phyloP scores from a whole-genome alignment of 2,113 vertebrate species.

The Lagopus leucura region DNA sequence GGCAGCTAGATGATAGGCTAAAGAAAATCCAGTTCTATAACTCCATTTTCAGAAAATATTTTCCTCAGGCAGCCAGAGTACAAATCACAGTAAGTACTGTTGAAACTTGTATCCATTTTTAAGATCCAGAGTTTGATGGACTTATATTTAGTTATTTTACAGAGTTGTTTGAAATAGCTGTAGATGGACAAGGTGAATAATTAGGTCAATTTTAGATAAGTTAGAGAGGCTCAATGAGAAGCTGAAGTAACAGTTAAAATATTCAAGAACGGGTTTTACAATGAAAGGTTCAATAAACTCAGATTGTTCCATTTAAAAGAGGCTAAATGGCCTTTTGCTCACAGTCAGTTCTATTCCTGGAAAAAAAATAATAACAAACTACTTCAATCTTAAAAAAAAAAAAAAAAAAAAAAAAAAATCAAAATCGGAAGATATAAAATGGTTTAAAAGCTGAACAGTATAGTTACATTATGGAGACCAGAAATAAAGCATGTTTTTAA shows the following conservation, averaged over 20 bases:
- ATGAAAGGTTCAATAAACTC: background rate
- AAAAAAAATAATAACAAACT: conserved; percentile 14
- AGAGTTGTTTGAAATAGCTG: background rate
- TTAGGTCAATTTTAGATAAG: conserved; percentile 28
- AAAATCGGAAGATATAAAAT: background rate
- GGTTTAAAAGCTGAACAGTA: background rate
- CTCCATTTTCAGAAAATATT: conserved; percentile 5
- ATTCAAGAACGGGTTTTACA: conserved; percentile 3
- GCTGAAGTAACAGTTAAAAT: background rate
- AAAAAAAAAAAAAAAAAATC: fast-evolving
- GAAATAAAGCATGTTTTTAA: background rate
- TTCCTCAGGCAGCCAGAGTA: background rate
- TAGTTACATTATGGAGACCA: background rate
- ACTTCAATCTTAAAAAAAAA: background rate
- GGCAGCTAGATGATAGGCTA: background rate
- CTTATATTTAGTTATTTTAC: conserved; percentile 21
- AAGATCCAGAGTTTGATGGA: background rate
- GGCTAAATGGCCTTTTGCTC: background rate
- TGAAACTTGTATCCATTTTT: background rate
- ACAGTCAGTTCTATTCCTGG: background rate
- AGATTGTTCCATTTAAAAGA: background rate
- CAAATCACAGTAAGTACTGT: background rate
- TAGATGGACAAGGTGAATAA: background rate
- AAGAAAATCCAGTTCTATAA: conserved; percentile 33
- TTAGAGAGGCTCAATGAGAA: conserved; percentile 4